Evolutionary conservation across 1,140 invertebrate species (phyloP), one percentile per base, ranked within the genome.

Genomic region (Pseudomyrmex dendroicus): DNA sequence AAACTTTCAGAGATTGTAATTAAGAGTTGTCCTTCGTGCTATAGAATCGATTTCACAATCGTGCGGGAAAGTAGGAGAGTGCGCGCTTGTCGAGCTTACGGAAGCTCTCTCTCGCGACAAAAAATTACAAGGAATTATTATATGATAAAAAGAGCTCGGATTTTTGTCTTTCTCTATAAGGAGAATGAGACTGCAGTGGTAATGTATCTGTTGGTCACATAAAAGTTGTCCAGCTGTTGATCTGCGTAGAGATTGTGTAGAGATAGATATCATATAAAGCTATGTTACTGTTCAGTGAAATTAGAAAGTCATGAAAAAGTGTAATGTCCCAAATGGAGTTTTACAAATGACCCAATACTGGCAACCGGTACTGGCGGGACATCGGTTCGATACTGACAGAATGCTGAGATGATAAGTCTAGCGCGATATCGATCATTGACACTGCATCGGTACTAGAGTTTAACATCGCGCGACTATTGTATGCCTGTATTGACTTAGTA

Each of bases 11-110:
- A 73, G 54, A 76, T 82, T 62, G 61, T 59, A 67, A 25, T 61
- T 35, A 46, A 83, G n/a, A 82, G 82, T 73, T 74, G 73, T 20
- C 80, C 56, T 84, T 35, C 54, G 82, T 87, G 76, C 83, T 82
- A 77, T 83, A 54, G 46, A 83, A 62, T 77, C 83, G 83, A 88
- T 67, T 84, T 87, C 63, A 62, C 72, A 70, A 83, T 83, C 50
- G 50, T 70, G 25, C 52, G 72, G 17, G 54, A 72, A 72, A 61
- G 2, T 44, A 70, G 52, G 61, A 54, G 68, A 86, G 83, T 13
- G 57, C 70, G 67, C 64, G 52, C 20, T 20, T 62, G 66, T 70
- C 22, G 50, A 52, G 62, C 78, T 20, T 61, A 10, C 52, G 35
- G 13, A 64, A 44, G 50, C n/a, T 56, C 59, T 80, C 48, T 50